Evolutionary conservation across 2,888 invertebrate species (phyloP), one percentile per base, ranked within the genome.

Genomic region (Drosophila koepferae): DNA sequence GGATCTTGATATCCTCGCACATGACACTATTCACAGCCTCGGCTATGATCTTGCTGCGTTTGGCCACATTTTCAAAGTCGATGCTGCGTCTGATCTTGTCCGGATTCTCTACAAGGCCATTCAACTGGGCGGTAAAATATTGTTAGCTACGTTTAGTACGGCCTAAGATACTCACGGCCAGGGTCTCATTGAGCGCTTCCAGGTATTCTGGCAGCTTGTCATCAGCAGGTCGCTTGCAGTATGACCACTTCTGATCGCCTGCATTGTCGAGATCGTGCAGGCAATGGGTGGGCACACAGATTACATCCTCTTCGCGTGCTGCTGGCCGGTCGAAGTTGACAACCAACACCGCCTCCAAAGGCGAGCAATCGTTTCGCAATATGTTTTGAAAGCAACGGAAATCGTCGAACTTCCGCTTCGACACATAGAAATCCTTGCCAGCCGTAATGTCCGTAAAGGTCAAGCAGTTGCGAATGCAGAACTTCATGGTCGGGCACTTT

Each of bases 401-500:
- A 60, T 92, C 90, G 0, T 87, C 72, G 38, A 90, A 92, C 41
- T 85, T 86, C 0, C 75, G 74, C 51, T 91, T 91, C 0, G 92
- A 91, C 23, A 92, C 86, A 56, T 83, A 81, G 58, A 92, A 92
- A 53, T 92, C 91, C 43, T 76, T 91, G 79, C 93, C 92, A 8
- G 77, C 80, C 0, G 95, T 95, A 23, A 94, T 93, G 66, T 96
- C 96, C 71, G 94, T 95, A 43, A 95, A 93, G 3, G 94, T 94
- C 38, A 96, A 90, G 3, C 94, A 93, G 7, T 95, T 95, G 0
- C 94, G 94, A 78, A 95, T 94, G 1, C 95, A 95, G 63, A 96
- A 94, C 88, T 96, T 96, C 36, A 95, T 94, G 0, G 95, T 95
- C 0, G 95, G 94, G 71, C 95, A 94, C 48, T 94, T 94, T 4